phyloP scores from a whole-genome alignment of 1,140 invertebrate species.

The Eulimnadia texana region DNA sequence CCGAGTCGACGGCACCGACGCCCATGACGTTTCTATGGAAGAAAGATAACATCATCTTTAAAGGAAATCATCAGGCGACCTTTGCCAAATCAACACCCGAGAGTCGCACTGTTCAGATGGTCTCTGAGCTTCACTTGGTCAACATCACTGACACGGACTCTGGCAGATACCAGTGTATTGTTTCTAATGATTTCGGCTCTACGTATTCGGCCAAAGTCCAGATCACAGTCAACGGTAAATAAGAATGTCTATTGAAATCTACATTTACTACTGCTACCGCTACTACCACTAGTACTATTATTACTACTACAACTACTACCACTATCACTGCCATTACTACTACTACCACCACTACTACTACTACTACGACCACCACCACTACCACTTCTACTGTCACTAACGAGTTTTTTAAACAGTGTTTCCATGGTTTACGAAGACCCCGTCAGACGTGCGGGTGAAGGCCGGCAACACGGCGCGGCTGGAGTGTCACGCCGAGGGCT shows the following conservation, averaged over 20 bases:
- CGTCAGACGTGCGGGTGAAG: constrained; percentile 65
- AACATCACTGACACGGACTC: constrained; percentile 59
- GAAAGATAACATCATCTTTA: constrained; percentile 65
- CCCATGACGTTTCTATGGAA: constrained; percentile 71
- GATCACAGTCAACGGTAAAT: constrained; percentile 64
- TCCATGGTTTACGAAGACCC: constrained; percentile 72
- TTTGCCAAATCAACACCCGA: constrained; percentile 21
- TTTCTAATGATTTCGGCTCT: constrained; percentile 74
- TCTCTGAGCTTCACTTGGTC: constrained; percentile 50
- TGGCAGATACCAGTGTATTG: constrained; percentile 84
- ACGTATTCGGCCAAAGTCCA: constrained; percentile 74
- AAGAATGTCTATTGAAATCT: background rate
- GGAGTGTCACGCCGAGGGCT: constrained; percentile 78
- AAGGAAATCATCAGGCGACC: constrained; percentile 4
- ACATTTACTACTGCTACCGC: background rate
- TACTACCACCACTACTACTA: too few relatives aligned
- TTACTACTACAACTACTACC: too few relatives aligned
- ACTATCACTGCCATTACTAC: too few relatives aligned
- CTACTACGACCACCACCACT: too few relatives aligned
- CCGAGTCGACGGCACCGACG: constrained; percentile 43
- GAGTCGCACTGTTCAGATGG: constrained; percentile 25
- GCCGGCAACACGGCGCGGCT: constrained; percentile 72
- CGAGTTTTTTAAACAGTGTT: constrained; percentile 63
- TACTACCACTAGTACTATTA: too few relatives aligned
- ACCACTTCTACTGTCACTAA: too few relatives aligned